Base-by-base conservation (phyloP, 1,140 invertebrate genomes). In the Drosophila oshimai region DNA sequence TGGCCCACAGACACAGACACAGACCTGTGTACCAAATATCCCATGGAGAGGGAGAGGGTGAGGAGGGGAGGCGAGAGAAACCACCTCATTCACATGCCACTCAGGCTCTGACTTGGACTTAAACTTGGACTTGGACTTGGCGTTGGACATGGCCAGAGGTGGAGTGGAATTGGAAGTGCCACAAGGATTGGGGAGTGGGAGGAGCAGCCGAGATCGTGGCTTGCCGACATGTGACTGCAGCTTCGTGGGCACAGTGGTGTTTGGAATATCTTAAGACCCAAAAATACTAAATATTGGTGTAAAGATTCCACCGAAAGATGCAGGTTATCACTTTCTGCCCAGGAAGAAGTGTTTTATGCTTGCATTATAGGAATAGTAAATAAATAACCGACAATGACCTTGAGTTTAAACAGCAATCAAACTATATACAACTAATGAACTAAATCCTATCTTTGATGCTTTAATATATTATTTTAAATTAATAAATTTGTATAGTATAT, bases 51-150 rank as follows among this genome's bases (percentile, higher is more conserved):
- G 13, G 15, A 24, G n/a, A 20, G 42, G 13, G 3, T 1, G 22
- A 17, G n/a, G 41, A 22, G n/a, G 20, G 6, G 3, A 26, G 22
- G 6, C 18, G 20, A 39, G 18, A 29, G 28, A 7, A 53, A 31
- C 53, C 18, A 36, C 60, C 62, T 67, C 44, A 67, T 74, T 86
- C 80, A 86, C 81, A 87, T 86, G 81, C 80, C 75, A 86, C 67
- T 86, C 80, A 87, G 61, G 41, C 54, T 9, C 9, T 12, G 36
- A 31, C 47, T 31, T 46, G 13, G 46, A 41, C 22, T 22, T n/a
- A n/a, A n/a, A n/a, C n/a, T 37, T 28, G 10, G 9, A 44, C 22
- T 53, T 26, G 34, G 10, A 33, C n/a, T 26, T 42, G 42, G 42
- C 42, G 7, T 15, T 12, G 28, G 53, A 18, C 15, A 47, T 24